Conservation (phyloP, 1,140 invertebrate species). For the Achroia grisella region DNA sequence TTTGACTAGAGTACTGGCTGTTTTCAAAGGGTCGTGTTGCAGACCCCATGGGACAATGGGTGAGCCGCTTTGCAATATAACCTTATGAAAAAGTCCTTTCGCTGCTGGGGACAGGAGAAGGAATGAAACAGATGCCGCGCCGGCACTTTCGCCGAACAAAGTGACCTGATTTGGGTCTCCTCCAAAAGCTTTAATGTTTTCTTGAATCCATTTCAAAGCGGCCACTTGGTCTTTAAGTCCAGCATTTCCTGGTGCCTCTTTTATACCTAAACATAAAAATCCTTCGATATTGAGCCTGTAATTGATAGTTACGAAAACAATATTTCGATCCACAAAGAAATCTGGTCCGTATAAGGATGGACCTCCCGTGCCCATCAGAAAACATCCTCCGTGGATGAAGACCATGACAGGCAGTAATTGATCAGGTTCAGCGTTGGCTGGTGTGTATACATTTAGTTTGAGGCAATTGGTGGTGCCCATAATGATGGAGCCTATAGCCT, state of each 20-base stretch:
- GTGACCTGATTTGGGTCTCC: conserved; percentile 65
- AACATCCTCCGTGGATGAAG: conserved; percentile 79
- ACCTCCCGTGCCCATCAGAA: conserved; percentile 73
- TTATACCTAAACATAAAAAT: conserved; percentile 76
- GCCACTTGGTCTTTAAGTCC: conserved; percentile 76
- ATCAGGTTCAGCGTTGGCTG: conserved; percentile 31
- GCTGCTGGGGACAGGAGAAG: conserved; percentile 52
- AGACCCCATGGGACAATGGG: conserved; percentile 78
- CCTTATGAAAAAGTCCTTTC: conserved; percentile 52
- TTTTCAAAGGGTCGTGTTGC: conserved; percentile 50
- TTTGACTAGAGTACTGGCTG: conserved; percentile 49
- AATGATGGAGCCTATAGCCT: conserved; percentile 19
- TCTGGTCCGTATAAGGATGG: conserved; percentile 75
- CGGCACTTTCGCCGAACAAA: conserved; percentile 67
- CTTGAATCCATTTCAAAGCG: conserved; percentile 74
- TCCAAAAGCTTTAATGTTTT: conserved; percentile 72
- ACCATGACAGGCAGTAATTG: conserved; percentile 75
- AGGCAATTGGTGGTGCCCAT: conserved; percentile 84
- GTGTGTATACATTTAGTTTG: conserved; percentile 87
- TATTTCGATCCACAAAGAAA: conserved; percentile 76
- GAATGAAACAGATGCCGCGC: conserved; percentile 58
- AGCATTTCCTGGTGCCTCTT: conserved; percentile 75
- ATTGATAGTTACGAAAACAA: conserved; percentile 81
- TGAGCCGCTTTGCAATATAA: conserved; percentile 80
- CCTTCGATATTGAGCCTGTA: conserved; percentile 79